Evolutionary conservation across 2,113 vertebrate genomes (phyloP).

Genomic region (Danio rerio): GRCz12tu NC_133192.1:23850501-23851000

Average conservation of each 20-base stretch:
- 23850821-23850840: constrained; percentile 10
- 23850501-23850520: constrained; percentile 98
- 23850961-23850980: constrained; percentile 51
- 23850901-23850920: constrained; percentile 40
- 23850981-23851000: constrained; percentile 41
- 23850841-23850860: no score
- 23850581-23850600: constrained; percentile 54
- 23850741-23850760: constrained; percentile 22
- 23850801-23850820: constrained; percentile 25
- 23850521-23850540: constrained; percentile 96
- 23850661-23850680: constrained; percentile 33
- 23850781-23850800: constrained; percentile 55
- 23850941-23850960: constrained; percentile 33
- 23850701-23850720: constrained; percentile 12
- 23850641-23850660: constrained; percentile 45
- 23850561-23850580: constrained; percentile 97
- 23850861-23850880: no score
- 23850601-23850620: not conserved
- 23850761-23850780: constrained; percentile 32
- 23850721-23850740: constrained; percentile 45
- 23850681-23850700: constrained; percentile 20
- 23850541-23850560: constrained; percentile 94
- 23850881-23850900: constrained; percentile 8
- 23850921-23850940: constrained; percentile 11
- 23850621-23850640: constrained; percentile 14